Base-by-base conservation (phyloP, 2,888 invertebrate genomes). In the Drosophila tripunctata region DNA sequence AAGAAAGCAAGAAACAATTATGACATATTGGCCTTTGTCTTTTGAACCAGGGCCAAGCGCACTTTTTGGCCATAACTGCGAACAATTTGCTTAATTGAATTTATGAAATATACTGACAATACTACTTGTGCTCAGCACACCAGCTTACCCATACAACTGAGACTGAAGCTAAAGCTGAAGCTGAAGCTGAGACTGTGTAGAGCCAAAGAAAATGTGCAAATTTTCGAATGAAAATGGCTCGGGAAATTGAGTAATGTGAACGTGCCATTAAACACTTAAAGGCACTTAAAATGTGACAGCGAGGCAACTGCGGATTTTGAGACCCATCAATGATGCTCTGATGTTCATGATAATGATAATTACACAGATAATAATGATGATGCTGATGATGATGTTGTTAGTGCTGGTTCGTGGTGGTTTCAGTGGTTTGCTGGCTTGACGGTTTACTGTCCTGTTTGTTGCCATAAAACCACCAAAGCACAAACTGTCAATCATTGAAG, bases 211-310 rank as follows among this genome's bases (percentile, higher is more conserved):
- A 30, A 54, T 36, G 17, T 54, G 41, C 7, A 38, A 43, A 44
- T 27, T 17, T 27, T 40, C 4, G 7, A 33, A 35, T 56, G 38
- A 38, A 65, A 55, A 51, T 43, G 55, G 19, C 38, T 33, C n/a
- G 56, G 58, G 47, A 75, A 82, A 82, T 78, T 78, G 83, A 72
- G 80, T 72, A 78, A 82, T 78, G 61, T 67, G 65, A 78, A 78
- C 78, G 86, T 85, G 85, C 68, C 75, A 79, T 81, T 81, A 86
- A 83, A 68, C 80, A 86, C 80, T 81, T 83, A 76, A 86, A 83
- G 80, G 73, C 80, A 68, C 72, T 78, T 71, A 57, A 57, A 75
- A 60, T 63, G 40, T 43, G 44, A 47, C 50, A 12, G 43, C 8
- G 33, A 8, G 43, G 36, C 12, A 41, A 21, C 44, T 33, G 35